These are phyloP conservation scores for Ondatra zibethicus DNA, from an alignment of 2,113 vertebrate genomes.

Conservation along the genomic window DNA sequence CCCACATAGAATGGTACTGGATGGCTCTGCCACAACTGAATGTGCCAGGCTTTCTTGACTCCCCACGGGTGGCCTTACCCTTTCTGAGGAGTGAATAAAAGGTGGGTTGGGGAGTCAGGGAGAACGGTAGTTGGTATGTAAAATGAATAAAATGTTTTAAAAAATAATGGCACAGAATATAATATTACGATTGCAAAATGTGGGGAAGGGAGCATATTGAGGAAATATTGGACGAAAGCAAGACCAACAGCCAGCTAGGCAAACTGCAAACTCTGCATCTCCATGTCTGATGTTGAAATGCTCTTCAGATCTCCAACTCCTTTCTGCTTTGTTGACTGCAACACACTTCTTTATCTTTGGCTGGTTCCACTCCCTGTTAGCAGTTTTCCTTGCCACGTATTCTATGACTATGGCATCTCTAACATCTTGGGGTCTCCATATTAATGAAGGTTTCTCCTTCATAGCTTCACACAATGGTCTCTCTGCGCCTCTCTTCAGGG, in stretches of 20 bases:
- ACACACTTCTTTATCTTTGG: neutral
- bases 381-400: neutral
- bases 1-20: no score
- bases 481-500: neutral
- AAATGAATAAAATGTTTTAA: no score
- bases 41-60: no score
- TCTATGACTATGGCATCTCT: neutral
- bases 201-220: fast-evolving
- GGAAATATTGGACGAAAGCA: neutral
- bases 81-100: no score
- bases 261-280: neutral
- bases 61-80: no score
- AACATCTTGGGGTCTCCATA: neutral
- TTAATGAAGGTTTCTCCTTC: neutral
- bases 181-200: neutral
- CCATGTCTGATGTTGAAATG: neutral
- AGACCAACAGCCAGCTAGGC: neutral
- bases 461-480: neutral
- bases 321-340: neutral
- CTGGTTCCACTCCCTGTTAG: neutral
- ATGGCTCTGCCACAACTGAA: no score
- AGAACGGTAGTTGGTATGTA: no score
- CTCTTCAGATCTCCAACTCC: neutral
- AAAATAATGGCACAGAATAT: neutral
- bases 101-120: no score